Evolutionary conservation across 2,797 vertebrate genomes (phyloP), one percentile per base, ranked within the genome.

Genomic region (Spea hammondii): DNA sequence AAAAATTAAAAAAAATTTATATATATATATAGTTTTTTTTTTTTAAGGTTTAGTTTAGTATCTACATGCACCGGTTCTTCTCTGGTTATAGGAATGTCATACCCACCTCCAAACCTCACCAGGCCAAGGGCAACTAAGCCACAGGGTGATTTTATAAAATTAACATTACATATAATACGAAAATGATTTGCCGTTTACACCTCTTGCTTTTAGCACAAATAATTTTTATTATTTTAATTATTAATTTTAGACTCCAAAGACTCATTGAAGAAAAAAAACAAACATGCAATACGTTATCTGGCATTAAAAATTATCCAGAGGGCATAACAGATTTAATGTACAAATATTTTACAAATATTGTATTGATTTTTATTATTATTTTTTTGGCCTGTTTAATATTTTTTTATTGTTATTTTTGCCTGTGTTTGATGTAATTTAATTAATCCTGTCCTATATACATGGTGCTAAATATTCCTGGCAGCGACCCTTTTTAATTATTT

Each of bases 381-480:
- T 84, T 85, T 79, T 84, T 89, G 94, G 14, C 14, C 32, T 62
- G 90, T 90, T 92, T 89, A 88, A 87, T 32, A 47, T 91, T 82
- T 55, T 45, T 89, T 91, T 89, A 88, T 87, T 12, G 11, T 91
- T 11, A 67, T 84, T 85, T 82, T 84, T 88, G 94, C 87, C 91
- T 89, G 93, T 85, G 95, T 96, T 90, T 89, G 83, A 78, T 74
- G 90, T 94, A 95, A 96, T 94, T 94, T 94, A 92, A 95, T 45
- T 51, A 93, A 86, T 89, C 90, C 90, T 89, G 89, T 90, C 91
- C 92, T 94, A 90, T 88, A 94, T 91, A 91, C 81, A 96, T 97
- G 97, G 97, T 98, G 96, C 95, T 98, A 97, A 96, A 91, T 94
- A 96, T 96, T 95, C 59, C 12, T 96, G 93, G 95, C 96, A 95